Percentiles rank a stretch among this genome's conserved stretches.
phyloP scores from a whole-genome alignment of 2,888 invertebrate species.

The Caenorhabditis afra region DNA sequence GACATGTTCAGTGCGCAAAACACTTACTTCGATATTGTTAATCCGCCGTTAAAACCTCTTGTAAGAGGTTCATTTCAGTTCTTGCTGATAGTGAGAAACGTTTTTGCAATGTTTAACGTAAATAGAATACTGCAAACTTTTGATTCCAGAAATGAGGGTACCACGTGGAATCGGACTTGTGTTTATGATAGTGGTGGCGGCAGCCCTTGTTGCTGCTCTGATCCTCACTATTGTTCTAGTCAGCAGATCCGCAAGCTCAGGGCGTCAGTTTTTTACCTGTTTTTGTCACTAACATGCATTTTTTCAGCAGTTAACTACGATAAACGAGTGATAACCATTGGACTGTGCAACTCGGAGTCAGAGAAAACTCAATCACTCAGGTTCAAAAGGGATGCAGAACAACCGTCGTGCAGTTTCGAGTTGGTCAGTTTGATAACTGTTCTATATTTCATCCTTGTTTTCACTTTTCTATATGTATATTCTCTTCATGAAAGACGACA shows the following conservation, averaged over 20 bases:
- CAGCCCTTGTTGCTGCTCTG: constrained; percentile 44
- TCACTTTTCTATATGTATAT: too few species aligned
- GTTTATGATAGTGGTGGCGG: constrained; percentile 45
- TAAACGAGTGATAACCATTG: constrained; percentile 42
- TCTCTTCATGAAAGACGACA: too few species aligned
- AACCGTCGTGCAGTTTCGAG: constrained; percentile 12
- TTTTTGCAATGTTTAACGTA: neutral
- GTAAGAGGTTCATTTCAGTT: too few species aligned
- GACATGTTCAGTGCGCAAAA: neutral
- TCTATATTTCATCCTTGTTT: too few species aligned
- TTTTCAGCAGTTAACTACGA: constrained; percentile 5
- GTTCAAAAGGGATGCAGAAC: constrained; percentile 26
- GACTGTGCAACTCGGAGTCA: constrained; percentile 34
- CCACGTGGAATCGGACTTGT: constrained; percentile 54
- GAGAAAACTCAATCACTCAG: neutral
- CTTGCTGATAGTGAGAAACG: too few species aligned
- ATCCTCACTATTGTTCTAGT: constrained; percentile 54
- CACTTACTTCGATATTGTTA: neutral
- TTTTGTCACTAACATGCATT: neutral
- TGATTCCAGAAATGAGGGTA: constrained; percentile 50
- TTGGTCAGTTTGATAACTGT: neutral
- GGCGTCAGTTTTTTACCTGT: neutral
- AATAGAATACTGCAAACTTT: neutral
- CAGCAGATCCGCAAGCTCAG: constrained; percentile 1
- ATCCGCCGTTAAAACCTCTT: neutral